Base-by-base conservation (phyloP, 1,140 invertebrate species). In the Drosophila tsacasi region DNA sequence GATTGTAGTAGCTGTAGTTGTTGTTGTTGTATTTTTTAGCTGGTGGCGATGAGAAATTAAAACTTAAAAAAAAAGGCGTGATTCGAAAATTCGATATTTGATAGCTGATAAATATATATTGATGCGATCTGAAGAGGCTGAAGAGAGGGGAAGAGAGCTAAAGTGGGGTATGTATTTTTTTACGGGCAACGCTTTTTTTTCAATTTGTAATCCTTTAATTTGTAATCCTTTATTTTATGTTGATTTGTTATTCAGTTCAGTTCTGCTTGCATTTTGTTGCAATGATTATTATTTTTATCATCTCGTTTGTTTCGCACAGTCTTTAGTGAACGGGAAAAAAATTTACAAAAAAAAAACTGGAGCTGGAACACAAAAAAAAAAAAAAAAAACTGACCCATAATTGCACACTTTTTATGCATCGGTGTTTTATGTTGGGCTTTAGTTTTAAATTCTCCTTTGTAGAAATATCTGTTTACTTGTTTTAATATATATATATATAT, bases 151-250 rank as follows among this genome's bases (percentile, higher is more conserved):
- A 76, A 57, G 46, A 57, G 46, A 79, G 50, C 62, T 79, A 44
- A 37, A 71, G 46, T 50, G 42, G 69, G 39, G 15, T 49, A 57
- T 21, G 35, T 57, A 15, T 32, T 23, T 55, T 37, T 57, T 35
- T 35, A 42, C 63, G 23, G 58, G 84, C 83, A 87, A 87, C 83
- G 83, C 55, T 87, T 86, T 87, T 68, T 23, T 19, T 27, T 12
- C 6, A 27, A 27, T 44, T 60, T 61, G 66, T 64, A 71, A 30
- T 39, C 58, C 65, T 46, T 62, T 50, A 27, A 40, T 72, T 59
- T 79, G 10, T 32, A 61, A n/a, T n/a, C n/a, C n/a, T n/a, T n/a
- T 50, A 35, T 23, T 5, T 30, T 39, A 54, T 62, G 62, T 42
- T 40, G 46, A 50, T 83, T 42, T 64, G 39, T 62, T 52, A 27